Base-by-base conservation (phyloP, 2,113 vertebrate genomes). In the Tupaia chinensis region DNA sequence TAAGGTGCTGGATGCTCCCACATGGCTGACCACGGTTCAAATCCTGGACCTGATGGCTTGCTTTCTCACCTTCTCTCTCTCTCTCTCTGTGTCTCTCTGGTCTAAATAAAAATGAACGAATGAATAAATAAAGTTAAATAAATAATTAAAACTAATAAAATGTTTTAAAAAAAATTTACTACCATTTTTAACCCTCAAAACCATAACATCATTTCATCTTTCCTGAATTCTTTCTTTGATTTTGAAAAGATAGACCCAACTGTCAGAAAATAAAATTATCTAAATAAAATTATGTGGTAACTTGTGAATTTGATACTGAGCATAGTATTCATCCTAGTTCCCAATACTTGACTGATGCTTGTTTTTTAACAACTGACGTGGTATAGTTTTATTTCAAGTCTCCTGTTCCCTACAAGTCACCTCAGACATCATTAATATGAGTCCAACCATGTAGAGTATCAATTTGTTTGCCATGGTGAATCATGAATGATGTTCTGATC, bases 161-260 rank as follows among this genome's bases (percentile, higher is more conserved):
- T 87, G 85, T 34, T 79, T 83, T 70, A 9, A 69, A 74, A 78
- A 89, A 29, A 3, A 56, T 9, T 82, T 89, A 11, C 23, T 86
- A 56, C 1, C 27, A 92, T 76, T 74, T 53, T 79, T 88, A 56
- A 53, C 10, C 16, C 5, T 80, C 34, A 60, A 56, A 84, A 76
- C 87, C 80, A 84, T 7, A 3, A 65, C 81, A 76, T 5, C 44
- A 87, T 74, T 87, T 87, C 11, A 66, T 58, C 10, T 78, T 66
- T 87, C 61, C 27, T 89, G 10, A 82, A 89, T 87, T 87, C 82
- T 11, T 82, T 92, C 29, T 78, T 85, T 89, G 32, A 70, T 83
- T 87, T 96, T 74, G 70, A 91, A n/a, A 84, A 85, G 15, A 85
- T 81, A 23, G 5, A 22, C 20, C 9, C 34, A 76, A 32, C 3